Evolutionary conservation across 2,888 invertebrate genomes (phyloP).

Genomic region (Cataglyphis cursor): DNA sequence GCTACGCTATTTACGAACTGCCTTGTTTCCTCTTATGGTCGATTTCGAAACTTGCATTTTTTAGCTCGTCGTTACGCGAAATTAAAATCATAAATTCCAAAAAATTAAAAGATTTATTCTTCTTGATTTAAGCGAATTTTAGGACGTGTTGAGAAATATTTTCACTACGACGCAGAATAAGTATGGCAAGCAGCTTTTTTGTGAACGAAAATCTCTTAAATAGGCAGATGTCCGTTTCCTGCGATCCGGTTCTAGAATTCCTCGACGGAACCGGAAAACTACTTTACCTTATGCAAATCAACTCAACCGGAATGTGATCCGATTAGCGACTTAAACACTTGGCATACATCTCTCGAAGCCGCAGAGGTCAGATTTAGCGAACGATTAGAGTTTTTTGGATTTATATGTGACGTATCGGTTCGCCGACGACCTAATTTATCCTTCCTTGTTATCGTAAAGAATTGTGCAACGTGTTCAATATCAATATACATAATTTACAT

Average conservation of each 20-base stretch:
- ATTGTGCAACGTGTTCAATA: neutral
- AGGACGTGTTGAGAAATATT: conserved; percentile 8
- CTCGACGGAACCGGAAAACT: conserved; percentile 39
- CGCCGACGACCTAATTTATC: neutral
- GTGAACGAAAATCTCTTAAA: conserved; percentile 24
- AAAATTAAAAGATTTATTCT: conserved; percentile 56
- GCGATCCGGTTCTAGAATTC: conserved; percentile 47
- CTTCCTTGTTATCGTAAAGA: neutral
- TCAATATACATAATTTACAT: conserved; percentile 1
- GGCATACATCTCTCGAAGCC: neutral
- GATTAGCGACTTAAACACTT: conserved; percentile 57
- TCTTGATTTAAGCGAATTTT: conserved; percentile 10
- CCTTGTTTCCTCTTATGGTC: conserved; percentile 32
- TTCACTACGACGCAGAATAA: neutral
- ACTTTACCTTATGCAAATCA: conserved; percentile 64
- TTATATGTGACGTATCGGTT: neutral
- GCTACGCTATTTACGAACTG: conserved; percentile 69
- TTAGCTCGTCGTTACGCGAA: conserved; percentile 31
- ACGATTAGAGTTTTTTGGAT: conserved; percentile 13
- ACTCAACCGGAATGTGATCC: conserved; percentile 42
- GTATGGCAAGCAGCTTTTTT: conserved; percentile 31
- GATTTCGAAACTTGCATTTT: conserved; percentile 48
- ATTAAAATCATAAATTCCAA: conserved; percentile 61
- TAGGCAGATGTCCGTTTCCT: conserved; percentile 38
- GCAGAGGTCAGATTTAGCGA: neutral